Base-by-base conservation (phyloP, 30 jellyfish, hydroid and myxozoan species). In the Cassiopea xamachana region DNA sequence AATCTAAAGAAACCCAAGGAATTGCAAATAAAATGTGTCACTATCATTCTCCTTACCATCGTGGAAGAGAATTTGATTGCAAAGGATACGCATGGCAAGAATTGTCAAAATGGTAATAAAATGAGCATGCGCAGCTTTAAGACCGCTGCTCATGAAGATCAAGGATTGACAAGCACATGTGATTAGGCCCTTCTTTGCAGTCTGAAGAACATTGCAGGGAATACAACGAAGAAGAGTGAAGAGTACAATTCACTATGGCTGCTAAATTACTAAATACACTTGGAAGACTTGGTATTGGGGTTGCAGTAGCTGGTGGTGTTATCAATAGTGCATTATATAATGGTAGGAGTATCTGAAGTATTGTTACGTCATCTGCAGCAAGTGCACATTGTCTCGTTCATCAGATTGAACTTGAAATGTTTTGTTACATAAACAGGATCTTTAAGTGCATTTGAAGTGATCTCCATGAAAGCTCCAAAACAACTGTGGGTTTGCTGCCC, bases 271-370 rank as follows among this genome's bases (percentile, higher is more conserved):
- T 93, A 44, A 94, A 94, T 76, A 78, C 75, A 14, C 17, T 94
- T 16, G 97, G 96, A 43, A 89, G 64, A 58, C 97, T 96, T 80
- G 99, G 99, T 55, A 68, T 96, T 79, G 99, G 99, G 10, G 39
- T 96, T 70, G 99, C 99, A 14, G 79, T 96, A 13, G 94, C 97
- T 89, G 99, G 99, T 43, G 97, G 99, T 17, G 94, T 96, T 39
- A 84, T 85, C 6, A 96, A 91, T 68, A 96, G 95, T 85, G 99
- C 99, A 17, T 62, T 96, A 15, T 96, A 96, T 69, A 96, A 96
- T 77, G 99, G 99, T 96, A 88, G 27, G 98, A 16, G 55, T 5
- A 4, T 13, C 8, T 27, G 12, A 71, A 43, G 80, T 6, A 27
- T 71, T 44, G 70, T 75, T 75, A 75, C 72, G 72, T 75, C 69